A percentile compares a stretch with the other conserved stretches of the same genome.
Evolutionary conservation across 2,888 invertebrate genomes (phyloP).

Genomic region (Linnaemya vulpina): DNA sequence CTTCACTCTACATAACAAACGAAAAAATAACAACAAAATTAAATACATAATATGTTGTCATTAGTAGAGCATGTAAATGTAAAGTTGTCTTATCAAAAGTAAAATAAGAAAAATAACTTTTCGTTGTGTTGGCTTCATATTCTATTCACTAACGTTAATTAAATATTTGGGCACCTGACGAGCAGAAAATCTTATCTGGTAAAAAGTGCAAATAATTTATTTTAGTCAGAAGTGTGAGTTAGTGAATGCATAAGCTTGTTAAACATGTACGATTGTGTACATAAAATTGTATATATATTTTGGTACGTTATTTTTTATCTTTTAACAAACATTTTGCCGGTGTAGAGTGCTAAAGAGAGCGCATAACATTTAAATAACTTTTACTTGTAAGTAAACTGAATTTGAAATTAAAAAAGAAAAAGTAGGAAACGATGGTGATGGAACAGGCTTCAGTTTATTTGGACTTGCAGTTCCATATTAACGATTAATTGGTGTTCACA

Average conservation of each 20-base stretch:
- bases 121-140: neutral
- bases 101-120: constrained; percentile 42
- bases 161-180: constrained; percentile 46
- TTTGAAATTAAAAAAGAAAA: neutral
- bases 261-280: neutral
- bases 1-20: constrained; percentile 52
- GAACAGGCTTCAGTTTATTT: neutral
- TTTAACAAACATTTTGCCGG: neutral
- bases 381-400: neutral
- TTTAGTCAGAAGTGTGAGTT: constrained; percentile 6
- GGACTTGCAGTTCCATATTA: no score
- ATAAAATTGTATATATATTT: neutral
- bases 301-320: neutral
- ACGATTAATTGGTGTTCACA: no score
- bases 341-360: neutral
- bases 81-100: constrained; percentile 1
- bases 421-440: neutral
- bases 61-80: constrained; percentile 64
- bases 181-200: constrained; percentile 6
- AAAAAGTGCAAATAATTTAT: constrained; percentile 25
- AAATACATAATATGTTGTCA: constrained; percentile 31
- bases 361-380: neutral
- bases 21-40: neutral
- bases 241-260: constrained; percentile 5
- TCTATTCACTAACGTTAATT: constrained; percentile 22